phyloP scores from a whole-genome alignment of 2,797 vertebrate genomes.

The Clarias platycephalus region DNA sequence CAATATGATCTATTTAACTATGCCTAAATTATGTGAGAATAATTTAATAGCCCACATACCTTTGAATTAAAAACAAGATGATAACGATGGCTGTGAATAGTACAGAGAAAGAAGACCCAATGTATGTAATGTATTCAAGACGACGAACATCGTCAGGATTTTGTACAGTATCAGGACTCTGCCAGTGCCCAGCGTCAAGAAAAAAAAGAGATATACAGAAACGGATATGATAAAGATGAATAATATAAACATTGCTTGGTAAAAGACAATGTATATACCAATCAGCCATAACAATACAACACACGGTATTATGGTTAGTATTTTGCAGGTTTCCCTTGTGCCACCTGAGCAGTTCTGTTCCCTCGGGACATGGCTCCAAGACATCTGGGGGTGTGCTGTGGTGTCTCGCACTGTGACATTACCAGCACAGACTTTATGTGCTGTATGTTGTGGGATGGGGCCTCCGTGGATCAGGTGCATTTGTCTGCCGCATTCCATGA shows the following conservation, averaged over 20 bases:
- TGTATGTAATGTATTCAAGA: constrained; percentile 67
- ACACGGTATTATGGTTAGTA: no score
- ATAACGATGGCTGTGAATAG: constrained; percentile 65
- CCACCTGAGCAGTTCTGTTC: no score
- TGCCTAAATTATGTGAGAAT: not conserved
- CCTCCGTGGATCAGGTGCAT: no score
- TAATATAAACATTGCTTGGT: not conserved
- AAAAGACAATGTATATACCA: not conserved
- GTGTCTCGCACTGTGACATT: no score
- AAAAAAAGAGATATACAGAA: not conserved
- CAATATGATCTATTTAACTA: not conserved
- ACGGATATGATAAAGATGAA: not conserved
- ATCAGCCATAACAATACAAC: no score
- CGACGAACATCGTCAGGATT: not conserved
- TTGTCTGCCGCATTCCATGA: no score
- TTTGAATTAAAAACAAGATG: constrained; percentile 62
- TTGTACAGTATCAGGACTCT: constrained; percentile 32
- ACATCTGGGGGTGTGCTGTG: no score
- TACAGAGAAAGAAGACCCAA: constrained; percentile 69
- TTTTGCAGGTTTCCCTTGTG: no score
- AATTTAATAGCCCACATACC: constrained; percentile 53
- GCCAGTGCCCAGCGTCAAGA: constrained; percentile 6
- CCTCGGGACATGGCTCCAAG: no score
- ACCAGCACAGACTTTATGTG: no score
- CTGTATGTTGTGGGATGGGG: no score